Evolutionary conservation across 1,140 invertebrate genomes (phyloP).

Genomic region (Ceratitis capitata): DNA sequence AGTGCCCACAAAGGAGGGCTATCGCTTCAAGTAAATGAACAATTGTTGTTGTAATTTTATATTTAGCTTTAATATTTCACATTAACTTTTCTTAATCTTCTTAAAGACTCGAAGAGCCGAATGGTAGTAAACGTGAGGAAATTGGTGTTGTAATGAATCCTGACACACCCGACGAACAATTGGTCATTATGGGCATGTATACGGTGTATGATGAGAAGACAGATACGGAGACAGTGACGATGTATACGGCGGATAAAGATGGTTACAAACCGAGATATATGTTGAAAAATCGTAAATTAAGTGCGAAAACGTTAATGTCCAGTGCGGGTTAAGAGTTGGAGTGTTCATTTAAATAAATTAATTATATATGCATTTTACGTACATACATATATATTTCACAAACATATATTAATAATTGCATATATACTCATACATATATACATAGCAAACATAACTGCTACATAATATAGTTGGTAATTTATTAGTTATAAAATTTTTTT

Average conservation of each 20-base stretch:
- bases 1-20: conserved; percentile 54
- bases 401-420: too few relatives aligned
- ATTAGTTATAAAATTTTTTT: too few relatives aligned
- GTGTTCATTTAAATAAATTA: too few relatives aligned
- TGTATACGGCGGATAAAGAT: conserved; percentile 64
- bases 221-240: conserved; percentile 56
- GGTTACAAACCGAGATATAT: conserved; percentile 57
- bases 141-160: conserved; percentile 61
- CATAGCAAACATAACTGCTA: too few relatives aligned
- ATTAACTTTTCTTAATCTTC: neutral
- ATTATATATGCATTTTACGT: too few relatives aligned
- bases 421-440: too few relatives aligned
- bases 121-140: conserved; percentile 60
- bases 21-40: conserved; percentile 52
- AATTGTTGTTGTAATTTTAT: too few relatives aligned
- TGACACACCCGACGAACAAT: conserved; percentile 53
- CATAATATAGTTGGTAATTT: too few relatives aligned
- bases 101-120: conserved; percentile 54
- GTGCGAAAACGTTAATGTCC: conserved; percentile 54
- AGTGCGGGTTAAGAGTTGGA: conserved; percentile 52
- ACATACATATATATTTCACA: too few relatives aligned
- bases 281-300: conserved; percentile 60
- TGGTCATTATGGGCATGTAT: conserved; percentile 61
- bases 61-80: neutral
- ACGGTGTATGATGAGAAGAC: conserved; percentile 56